These are phyloP conservation scores for Adelognathus sp. DNA, from an alignment of 2,888 invertebrate genomes.

Conservation along the genomic window DNA sequence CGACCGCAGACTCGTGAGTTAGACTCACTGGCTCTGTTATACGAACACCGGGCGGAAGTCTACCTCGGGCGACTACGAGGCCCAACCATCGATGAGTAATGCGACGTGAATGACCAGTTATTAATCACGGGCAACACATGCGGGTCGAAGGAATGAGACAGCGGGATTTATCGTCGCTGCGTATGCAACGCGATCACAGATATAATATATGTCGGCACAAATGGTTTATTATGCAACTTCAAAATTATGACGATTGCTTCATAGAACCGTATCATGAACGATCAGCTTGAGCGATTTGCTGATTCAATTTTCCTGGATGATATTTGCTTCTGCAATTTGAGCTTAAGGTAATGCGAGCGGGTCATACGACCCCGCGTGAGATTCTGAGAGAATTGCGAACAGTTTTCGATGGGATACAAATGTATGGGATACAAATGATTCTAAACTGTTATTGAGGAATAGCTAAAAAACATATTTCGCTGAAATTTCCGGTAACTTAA, in stretches of 20 bases:
- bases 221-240: neutral
- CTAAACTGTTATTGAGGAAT: too few species aligned
- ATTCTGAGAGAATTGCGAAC: too few species aligned
- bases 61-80: neutral
- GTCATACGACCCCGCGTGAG: too few species aligned
- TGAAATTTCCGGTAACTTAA: too few species aligned
- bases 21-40: conserved; percentile 57
- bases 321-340: neutral
- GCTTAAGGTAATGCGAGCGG: too few species aligned
- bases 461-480: too few species aligned
- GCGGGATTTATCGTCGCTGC: neutral
- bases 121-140: conserved; percentile 67
- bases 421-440: too few species aligned
- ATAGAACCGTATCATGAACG: neutral
- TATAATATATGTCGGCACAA: neutral
- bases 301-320: neutral
- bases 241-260: neutral
- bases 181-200: conserved; percentile 12
- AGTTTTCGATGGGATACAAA: too few species aligned
- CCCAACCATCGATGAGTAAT: conserved; percentile 70
- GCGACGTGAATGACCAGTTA: conserved; percentile 70
- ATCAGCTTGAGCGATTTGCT: neutral
- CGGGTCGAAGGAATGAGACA: conserved; percentile 25
- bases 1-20: conserved; percentile 72
- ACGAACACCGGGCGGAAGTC: conserved; percentile 67